These are phyloP conservation scores for Euleptes europaea DNA, from an alignment of 2,113 vertebrate species.

Conservation along the genomic window DNA sequence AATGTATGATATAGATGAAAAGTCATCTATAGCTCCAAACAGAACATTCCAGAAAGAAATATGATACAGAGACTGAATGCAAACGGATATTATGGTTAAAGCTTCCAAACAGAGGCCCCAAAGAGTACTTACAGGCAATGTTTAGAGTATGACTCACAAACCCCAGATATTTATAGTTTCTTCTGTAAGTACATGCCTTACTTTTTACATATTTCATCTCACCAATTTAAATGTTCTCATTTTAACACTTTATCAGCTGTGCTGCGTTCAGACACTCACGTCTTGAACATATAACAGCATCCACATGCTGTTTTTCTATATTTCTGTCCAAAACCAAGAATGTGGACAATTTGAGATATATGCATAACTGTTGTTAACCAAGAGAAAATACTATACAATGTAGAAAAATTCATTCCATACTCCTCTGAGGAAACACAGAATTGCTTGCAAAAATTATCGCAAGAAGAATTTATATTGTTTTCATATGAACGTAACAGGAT, in stretches of 20 bases:
- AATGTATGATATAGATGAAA: neutral
- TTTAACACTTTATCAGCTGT: constrained; percentile 3
- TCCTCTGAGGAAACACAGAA: neutral
- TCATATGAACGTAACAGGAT: neutral
- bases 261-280: neutral
- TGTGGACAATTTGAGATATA: neutral
- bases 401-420: neutral
- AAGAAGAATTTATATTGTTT: neutral
- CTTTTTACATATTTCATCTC: neutral
- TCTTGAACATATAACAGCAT: neutral
- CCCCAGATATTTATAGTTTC: constrained; percentile 20
- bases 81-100: constrained; percentile 9
- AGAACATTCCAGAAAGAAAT: neutral
- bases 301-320: neutral
- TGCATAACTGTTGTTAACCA: neutral
- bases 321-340: neutral
- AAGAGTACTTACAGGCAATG: neutral
- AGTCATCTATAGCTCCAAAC: neutral
- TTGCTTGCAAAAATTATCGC: neutral
- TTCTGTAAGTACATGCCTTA: constrained; percentile 6
- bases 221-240: neutral
- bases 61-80: constrained; percentile 5
- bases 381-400: neutral
- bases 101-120: constrained; percentile 10
- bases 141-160: constrained; percentile 13